Conservation (phyloP, 2,888 invertebrate genomes). For the Yponomeuta cagnagella region DNA sequence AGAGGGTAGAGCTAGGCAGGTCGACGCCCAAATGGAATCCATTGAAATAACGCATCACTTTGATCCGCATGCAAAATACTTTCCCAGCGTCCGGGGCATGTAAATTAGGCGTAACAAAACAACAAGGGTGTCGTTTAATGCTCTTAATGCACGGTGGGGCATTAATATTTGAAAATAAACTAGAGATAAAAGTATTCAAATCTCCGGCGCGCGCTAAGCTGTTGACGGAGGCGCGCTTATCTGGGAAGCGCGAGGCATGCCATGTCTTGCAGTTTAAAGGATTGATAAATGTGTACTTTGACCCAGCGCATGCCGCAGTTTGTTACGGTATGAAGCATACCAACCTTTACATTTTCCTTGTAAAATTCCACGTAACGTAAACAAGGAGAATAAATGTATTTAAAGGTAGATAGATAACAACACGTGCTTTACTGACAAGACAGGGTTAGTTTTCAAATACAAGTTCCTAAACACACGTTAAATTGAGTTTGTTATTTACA, state of each 20-base stretch:
- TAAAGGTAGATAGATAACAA: no score
- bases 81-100: conserved; percentile 39
- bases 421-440: no score
- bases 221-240: conserved; percentile 25
- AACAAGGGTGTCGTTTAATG: conserved; percentile 66
- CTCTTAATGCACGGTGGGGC: conserved; percentile 63
- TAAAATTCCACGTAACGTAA: no score
- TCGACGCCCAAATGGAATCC: neutral
- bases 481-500: no score
- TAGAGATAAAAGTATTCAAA: conserved; percentile 61
- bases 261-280: conserved; percentile 11
- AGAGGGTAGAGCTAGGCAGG: neutral
- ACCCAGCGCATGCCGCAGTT: neutral
- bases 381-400: no score
- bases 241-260: conserved; percentile 14
- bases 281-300: conserved; percentile 1
- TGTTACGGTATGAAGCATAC: neutral
- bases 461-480: no score
- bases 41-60: conserved; percentile 45
- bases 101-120: conserved; percentile 55
- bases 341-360: no score
- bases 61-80: conserved; percentile 55
- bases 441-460: no score
- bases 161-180: conserved; percentile 73
- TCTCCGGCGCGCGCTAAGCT: conserved; percentile 36